Evolutionary conservation across 1,140 invertebrate species (phyloP).

Genomic region (Notospermus geniculatus): DNA sequence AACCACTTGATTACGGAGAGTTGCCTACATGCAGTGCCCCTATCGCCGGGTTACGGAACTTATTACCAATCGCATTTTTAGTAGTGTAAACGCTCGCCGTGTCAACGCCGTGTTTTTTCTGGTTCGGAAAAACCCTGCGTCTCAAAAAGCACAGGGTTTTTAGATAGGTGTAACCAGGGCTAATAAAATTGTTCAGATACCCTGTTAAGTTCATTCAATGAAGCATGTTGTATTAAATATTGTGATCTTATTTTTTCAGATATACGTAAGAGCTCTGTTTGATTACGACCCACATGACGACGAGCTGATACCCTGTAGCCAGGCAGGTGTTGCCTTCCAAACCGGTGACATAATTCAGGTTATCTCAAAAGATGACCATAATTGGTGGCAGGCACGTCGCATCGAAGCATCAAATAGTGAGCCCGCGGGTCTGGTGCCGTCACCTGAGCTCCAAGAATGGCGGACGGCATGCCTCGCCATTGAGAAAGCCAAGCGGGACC

Average conservation of each 20-base stretch:
- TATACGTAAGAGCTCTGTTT: slow-evolving; percentile 97
- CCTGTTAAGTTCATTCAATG: too few relatives aligned
- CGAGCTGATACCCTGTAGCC: slow-evolving; percentile 95
- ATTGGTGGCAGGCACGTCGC: slow-evolving; percentile 92
- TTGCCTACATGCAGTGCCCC: too few relatives aligned
- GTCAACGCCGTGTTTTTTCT: too few relatives aligned
- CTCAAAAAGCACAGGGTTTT: too few relatives aligned
- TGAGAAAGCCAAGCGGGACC: slow-evolving; percentile 93
- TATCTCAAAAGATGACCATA: slow-evolving; percentile 97
- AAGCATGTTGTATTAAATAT: too few relatives aligned
- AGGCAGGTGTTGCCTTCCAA: slow-evolving; percentile 94
- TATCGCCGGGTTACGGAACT: too few relatives aligned
- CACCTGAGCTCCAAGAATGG: slow-evolving; percentile 97
- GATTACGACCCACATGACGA: slow-evolving; percentile 97
- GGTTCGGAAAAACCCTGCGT: too few relatives aligned
- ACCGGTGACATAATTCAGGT: slow-evolving; percentile 97
- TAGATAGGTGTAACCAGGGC: too few relatives aligned
- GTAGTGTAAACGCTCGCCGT: too few relatives aligned
- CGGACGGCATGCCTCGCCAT: slow-evolving; percentile 88
- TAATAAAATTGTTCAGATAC: too few relatives aligned
- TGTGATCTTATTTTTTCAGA: slow-evolving; percentile 63
- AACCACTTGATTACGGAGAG: too few relatives aligned
- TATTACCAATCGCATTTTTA: too few relatives aligned
- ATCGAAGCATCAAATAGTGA: slow-evolving; percentile 65
- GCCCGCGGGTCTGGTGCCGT: slow-evolving; percentile 95